Evolutionary conservation across 2,113 vertebrate genomes (phyloP), one percentile per base, ranked within the genome.

Genomic region (Caranx ignobilis): DNA sequence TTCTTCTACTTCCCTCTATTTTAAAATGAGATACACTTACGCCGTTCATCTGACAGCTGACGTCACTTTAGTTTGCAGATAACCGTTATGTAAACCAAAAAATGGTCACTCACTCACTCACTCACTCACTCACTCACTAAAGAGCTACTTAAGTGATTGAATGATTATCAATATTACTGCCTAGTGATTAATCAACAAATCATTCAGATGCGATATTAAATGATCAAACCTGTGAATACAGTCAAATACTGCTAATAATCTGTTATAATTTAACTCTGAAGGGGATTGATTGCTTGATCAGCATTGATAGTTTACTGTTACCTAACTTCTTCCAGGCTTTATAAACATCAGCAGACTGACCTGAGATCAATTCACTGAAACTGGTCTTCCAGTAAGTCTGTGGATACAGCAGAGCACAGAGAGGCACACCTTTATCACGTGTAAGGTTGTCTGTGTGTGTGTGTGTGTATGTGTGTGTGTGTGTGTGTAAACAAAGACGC

Each of bases 391-490:
- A 32, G 77, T 8, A 15, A 79, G 79, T 55, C 71, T 83, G 80
- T 73, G 52, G 63, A 88, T 64, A 77, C 79, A 87, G 75, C 77
- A 50, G 75, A 75, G 45, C 67, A 71, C 45, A 64, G 65, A 71
- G 84, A 85, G 90, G 59, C 88, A 90, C 91, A 92, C 90, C 91
- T 92, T 88, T 57, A 72, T 89, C 88, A 88, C 68, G 71, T 91
- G 82, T 83, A 86, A 54, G 59, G 11, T 54, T 85, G 75, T 76
- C 57, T 77, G 73, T 56, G 79, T 70, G 69, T 79, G 79, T 16
- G 71, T 34, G 0, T 41, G 74, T 68, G 69, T 66, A 60, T 77
- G 73, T 77, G 81, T 32, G 56, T 35, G 66, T 68, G 56, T 50
- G 56, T 48, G 79, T 83, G 84, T 87, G 85, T 90, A 90, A 89